Evolutionary conservation across 2,888 invertebrate genomes (phyloP).

Genomic region (Ligdia adustata): DNA sequence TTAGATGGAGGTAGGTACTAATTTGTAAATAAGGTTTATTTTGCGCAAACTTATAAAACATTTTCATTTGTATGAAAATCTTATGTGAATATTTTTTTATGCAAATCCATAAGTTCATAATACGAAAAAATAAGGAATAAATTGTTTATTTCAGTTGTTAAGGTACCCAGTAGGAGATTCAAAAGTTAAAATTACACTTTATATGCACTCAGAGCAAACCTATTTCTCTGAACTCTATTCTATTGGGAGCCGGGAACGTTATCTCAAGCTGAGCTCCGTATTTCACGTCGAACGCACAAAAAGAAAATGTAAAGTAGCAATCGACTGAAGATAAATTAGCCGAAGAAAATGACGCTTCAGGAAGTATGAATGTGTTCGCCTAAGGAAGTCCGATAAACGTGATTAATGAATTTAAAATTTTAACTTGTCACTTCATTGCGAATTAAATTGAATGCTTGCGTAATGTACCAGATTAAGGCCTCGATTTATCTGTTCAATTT

Average conservation of each 20-base stretch:
- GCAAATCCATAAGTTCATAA: too few species aligned
- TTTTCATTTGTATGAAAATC: too few species aligned
- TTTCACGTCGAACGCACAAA: conserved; percentile 26
- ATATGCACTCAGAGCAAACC: too few species aligned
- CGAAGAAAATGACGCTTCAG: conserved; percentile 15
- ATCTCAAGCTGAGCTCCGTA: conserved; percentile 15
- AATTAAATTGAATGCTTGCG: conserved; percentile 14
- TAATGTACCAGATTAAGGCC: conserved; percentile 17
- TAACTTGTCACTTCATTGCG: conserved; percentile 14
- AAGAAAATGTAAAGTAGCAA: conserved; percentile 27
- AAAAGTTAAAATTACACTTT: too few species aligned
- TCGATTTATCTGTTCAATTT: conserved; percentile 20
- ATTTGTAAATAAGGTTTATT: too few species aligned
- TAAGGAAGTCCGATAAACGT: conserved; percentile 24
- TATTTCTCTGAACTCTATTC: conserved; percentile 11
- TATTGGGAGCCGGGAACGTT: conserved; percentile 10
- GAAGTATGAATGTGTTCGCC: conserved; percentile 18
- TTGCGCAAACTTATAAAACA: too few species aligned
- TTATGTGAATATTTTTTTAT: too few species aligned
- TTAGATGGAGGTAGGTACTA: too few species aligned
- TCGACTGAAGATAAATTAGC: conserved; percentile 20
- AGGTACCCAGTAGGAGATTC: too few species aligned
- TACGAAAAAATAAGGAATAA: too few species aligned
- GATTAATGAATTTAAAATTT: conserved; percentile 27
- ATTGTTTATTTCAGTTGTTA: too few species aligned